Evolutionary conservation across 2,888 invertebrate genomes (phyloP).

Genomic region (Unio delphinus): DNA sequence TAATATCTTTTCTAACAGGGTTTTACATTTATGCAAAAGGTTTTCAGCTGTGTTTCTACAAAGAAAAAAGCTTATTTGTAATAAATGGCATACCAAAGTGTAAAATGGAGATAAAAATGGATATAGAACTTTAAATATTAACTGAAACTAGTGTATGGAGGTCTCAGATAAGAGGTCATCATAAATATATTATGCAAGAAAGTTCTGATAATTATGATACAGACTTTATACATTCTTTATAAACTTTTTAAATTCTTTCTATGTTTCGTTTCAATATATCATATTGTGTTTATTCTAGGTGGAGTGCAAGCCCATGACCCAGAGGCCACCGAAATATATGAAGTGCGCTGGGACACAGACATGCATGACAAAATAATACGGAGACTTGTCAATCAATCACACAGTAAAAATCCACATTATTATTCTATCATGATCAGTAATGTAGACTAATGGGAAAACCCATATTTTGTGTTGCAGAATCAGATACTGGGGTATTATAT

Average conservation of each 20-base stretch:
- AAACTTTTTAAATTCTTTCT: not conserved
- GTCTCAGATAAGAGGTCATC: too few species aligned
- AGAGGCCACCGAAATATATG: constrained; percentile 37
- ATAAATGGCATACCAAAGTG: too few species aligned
- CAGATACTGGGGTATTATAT: too few species aligned
- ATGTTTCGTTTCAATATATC: not conserved
- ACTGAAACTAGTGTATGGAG: too few species aligned
- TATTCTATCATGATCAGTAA: not conserved
- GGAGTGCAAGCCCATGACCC: not conserved
- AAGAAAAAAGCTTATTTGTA: too few species aligned
- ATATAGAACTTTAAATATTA: too few species aligned
- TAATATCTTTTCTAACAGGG: too few species aligned
- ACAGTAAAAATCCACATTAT: constrained; percentile 53
- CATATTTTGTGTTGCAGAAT: too few species aligned
- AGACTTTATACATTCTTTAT: not conserved
- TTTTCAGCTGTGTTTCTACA: too few species aligned
- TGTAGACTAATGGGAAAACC: not conserved
- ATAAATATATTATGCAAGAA: not conserved
- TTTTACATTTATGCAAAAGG: too few species aligned
- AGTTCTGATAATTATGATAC: constrained; percentile 1
- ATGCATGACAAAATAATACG: constrained; percentile 64
- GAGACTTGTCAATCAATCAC: constrained; percentile 67
- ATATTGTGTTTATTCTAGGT: constrained; percentile 6
- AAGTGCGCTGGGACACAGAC: constrained; percentile 66
- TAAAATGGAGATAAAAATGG: too few species aligned